Percentiles rank a stretch among this genome's conserved stretches.
Conservation (phyloP, 2,797 vertebrate genomes). For the Sebastes iracundus region DNA sequence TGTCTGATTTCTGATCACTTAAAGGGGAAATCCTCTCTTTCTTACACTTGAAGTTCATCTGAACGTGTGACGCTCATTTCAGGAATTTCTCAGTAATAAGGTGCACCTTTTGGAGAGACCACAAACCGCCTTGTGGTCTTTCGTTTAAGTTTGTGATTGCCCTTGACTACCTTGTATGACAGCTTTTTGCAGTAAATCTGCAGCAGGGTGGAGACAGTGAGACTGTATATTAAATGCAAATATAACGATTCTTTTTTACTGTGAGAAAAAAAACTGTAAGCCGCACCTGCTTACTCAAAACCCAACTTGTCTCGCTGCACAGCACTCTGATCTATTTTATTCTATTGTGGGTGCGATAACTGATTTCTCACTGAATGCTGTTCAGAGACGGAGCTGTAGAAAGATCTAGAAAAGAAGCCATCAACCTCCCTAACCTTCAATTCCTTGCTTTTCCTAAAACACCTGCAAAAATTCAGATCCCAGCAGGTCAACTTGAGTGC, state of each 20-base stretch:
- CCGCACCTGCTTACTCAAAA: neutral
- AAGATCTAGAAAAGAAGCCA: neutral
- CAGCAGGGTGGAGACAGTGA: neutral
- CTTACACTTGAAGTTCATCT: neutral
- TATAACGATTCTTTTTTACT: neutral
- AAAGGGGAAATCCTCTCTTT: neutral
- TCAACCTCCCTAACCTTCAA: neutral
- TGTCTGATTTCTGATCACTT: neutral
- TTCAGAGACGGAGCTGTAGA: neutral
- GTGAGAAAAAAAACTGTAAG: neutral
- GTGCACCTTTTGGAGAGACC: neutral
- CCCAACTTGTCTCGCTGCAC: no score
- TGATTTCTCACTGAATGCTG: neutral
- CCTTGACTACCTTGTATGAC: neutral
- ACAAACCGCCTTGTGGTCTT: neutral
- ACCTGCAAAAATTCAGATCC: neutral
- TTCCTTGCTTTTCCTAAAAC: neutral
- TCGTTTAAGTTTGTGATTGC: neutral
- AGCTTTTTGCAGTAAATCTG: neutral
- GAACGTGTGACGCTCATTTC: neutral
- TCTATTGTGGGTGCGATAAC: neutral
- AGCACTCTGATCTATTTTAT: neutral
- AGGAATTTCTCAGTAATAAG: neutral
- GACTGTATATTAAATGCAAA: neutral
- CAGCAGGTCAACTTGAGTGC: constrained; percentile 4